Evolutionary conservation across 2,888 invertebrate genomes (phyloP).

Genomic region (Eupithecia dodoneata): DNA sequence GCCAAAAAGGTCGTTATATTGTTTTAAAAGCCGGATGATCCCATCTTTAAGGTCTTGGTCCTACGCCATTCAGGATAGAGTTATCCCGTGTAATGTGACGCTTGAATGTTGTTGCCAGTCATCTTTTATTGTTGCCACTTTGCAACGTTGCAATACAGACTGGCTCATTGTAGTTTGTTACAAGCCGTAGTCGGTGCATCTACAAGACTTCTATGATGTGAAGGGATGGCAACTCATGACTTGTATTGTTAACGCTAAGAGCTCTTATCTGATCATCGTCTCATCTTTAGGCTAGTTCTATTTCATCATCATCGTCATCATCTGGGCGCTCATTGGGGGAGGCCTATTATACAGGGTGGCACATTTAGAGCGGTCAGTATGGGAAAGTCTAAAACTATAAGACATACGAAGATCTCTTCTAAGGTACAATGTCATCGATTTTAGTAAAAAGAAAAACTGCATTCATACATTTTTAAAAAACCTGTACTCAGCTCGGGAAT

Average conservation of each 20-base stretch:
- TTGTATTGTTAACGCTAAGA: neutral
- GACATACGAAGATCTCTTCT: no score
- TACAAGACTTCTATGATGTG: constrained; percentile 8
- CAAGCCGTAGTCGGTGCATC: neutral
- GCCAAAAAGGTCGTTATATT: neutral
- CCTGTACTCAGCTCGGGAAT: no score
- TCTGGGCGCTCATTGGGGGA: no score
- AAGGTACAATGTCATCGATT: no score
- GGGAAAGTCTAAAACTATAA: no score
- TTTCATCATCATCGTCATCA: no score
- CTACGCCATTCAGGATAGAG: constrained; percentile 48
- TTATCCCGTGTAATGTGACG: constrained; percentile 60
- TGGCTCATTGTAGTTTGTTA: neutral
- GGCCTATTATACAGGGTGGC: no score
- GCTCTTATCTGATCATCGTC: neutral
- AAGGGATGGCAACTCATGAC: constrained; percentile 4
- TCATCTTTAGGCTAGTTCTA: neutral
- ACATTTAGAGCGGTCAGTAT: no score
- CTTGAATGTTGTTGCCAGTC: constrained; percentile 59
- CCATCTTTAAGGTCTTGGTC: neutral
- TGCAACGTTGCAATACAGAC: constrained; percentile 49
- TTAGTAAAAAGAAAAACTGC: no score
- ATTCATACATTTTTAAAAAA: no score
- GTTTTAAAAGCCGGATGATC: constrained; percentile 9
- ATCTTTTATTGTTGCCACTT: constrained; percentile 63